phyloP scores from a whole-genome alignment of 2,797 vertebrate species.

The Myripristis jacobus region DNA sequence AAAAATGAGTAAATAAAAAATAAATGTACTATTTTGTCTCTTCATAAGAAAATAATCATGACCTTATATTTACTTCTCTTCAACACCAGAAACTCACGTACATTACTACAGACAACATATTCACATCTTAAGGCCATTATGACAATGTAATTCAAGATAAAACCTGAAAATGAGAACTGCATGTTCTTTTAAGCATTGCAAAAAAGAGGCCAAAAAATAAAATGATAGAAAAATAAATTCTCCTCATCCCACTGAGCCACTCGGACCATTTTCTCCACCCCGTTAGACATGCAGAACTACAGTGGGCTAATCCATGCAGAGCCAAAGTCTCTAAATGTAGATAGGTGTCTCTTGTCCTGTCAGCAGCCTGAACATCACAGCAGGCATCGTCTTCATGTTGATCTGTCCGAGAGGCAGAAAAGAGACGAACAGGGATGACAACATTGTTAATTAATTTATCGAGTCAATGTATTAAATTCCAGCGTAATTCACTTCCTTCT shows the following conservation, averaged over 20 bases:
- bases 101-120: constrained; percentile 74
- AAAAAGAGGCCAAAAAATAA: constrained; percentile 73
- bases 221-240: constrained; percentile 81
- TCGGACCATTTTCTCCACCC: constrained; percentile 25
- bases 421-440: constrained; percentile 16
- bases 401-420: constrained; percentile 75
- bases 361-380: constrained; percentile 97
- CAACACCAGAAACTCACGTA: constrained; percentile 71
- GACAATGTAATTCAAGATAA: constrained; percentile 77
- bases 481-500: constrained; percentile 38
- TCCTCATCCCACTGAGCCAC: constrained; percentile 59
- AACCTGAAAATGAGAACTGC: constrained; percentile 78
- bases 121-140: constrained; percentile 81
- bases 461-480: constrained; percentile 20
- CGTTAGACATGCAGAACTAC: constrained; percentile 63
- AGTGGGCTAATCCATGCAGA: constrained; percentile 58
- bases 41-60: constrained; percentile 84
- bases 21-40: constrained; percentile 82
- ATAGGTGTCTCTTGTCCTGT: constrained; percentile 96
- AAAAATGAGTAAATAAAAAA: constrained; percentile 85
- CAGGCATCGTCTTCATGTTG: constrained; percentile 89
- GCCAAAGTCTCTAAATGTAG: constrained; percentile 87
- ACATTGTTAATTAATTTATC: constrained; percentile 25
- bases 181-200: constrained; percentile 76
- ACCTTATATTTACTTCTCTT: constrained; percentile 80